Evolutionary conservation across 2,113 vertebrate species (phyloP).

Genomic region (Prionailurus bengalensis): DNA sequence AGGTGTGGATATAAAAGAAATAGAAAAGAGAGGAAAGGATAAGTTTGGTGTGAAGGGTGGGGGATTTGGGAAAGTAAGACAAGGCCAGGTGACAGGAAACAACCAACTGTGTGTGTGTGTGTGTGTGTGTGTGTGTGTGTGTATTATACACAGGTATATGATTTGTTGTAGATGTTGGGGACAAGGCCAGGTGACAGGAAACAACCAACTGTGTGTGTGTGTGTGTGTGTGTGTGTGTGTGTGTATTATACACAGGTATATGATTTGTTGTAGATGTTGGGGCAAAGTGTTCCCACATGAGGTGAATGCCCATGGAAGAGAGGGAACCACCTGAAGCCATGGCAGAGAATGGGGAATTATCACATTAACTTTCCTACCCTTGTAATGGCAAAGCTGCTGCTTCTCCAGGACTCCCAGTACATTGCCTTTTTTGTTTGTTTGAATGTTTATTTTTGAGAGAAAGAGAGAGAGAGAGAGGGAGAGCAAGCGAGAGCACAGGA

Average conservation of each 20-base stretch:
- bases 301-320: background rate
- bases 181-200: no score
- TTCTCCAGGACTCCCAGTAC: background rate
- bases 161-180: no score
- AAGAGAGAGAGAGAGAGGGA: no score
- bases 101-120: background rate
- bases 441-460: no score
- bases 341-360: background rate
- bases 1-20: background rate
- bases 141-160: no score
- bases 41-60: background rate
- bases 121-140: no score
- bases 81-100: background rate
- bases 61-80: background rate
- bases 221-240: no score
- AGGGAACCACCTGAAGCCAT: background rate
- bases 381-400: background rate
- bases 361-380: background rate
- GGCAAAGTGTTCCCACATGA: background rate
- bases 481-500: fast-evolving
- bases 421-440: background rate
- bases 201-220: no score
- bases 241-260: no score
- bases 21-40: background rate
- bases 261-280: no score